A percentile compares a stretch with the other conserved stretches of the same genome.
Conservation (phyloP, 1,140 invertebrate species). For the Stegodyphus dumicola region DNA sequence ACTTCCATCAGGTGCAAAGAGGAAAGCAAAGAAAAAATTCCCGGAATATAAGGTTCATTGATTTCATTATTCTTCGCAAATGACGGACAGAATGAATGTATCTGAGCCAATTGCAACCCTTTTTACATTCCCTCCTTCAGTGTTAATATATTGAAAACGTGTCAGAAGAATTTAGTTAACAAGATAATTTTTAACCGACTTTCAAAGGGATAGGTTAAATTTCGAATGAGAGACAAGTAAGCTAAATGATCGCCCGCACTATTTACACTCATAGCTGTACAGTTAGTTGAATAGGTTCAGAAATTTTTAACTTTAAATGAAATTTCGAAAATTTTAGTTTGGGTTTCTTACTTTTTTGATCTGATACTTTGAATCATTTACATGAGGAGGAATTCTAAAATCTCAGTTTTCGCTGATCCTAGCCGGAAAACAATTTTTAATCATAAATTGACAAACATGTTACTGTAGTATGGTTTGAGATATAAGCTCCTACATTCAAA, state of each 20-base stretch:
- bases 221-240: neutral
- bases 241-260: neutral
- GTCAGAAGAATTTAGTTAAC: neutral
- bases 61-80: constrained; percentile 7
- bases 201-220: neutral
- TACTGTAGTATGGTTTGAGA: too few relatives aligned
- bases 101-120: constrained; percentile 12
- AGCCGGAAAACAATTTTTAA: too few relatives aligned
- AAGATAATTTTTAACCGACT: neutral
- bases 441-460: too few relatives aligned
- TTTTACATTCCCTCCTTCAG: neutral
- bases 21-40: constrained; percentile 60
- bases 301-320: too few relatives aligned
- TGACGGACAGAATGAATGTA: neutral
- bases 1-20: constrained; percentile 47
- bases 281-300: too few relatives aligned
- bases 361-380: too few relatives aligned
- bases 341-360: too few relatives aligned
- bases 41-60: constrained; percentile 61
- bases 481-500: too few relatives aligned
- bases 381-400: too few relatives aligned
- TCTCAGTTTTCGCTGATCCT: too few relatives aligned
- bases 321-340: too few relatives aligned
- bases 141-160: neutral
- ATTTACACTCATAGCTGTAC: too few relatives aligned